Evolutionary conservation across 92 coral and sea anemone species (phyloP), one percentile per base, ranked within the genome.

Genomic region (Umimayanthus chanpuru): DNA sequence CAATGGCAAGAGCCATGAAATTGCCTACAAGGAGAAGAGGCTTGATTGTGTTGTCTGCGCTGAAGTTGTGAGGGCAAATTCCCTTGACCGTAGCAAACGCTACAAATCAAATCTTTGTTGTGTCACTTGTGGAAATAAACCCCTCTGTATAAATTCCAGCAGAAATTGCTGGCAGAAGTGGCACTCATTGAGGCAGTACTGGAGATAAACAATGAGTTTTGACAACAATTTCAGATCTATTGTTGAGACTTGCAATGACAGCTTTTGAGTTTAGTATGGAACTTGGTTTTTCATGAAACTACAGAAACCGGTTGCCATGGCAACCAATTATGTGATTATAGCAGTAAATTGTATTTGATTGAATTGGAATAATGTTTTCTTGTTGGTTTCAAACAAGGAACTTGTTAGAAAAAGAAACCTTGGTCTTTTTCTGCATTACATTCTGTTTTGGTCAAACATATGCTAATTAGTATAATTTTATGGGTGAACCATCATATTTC

Each of bases 11-110:
- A 73, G 75, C 32, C 85, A 87, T 68, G 61, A 49, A 20, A 55
- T 87, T 64, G 66, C 67, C 36, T 64, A 77, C 41, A 77, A 28
- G 77, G 85, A 64, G 30, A 79, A 79, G 23, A 67, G 85, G 16
- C 5, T 66, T 53, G 90, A 65, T 36, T 85, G 88, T 74, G 81
- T 74, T 8, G 82, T 74, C 5, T 74, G 89, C 50, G 80, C 81
- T 16, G 65, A 87, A 73, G 14, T 79, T n/a, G 58, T 53, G 58
- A 2, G 11, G 4, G 58, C 58, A 10, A 39, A 85, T 10, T 9
- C 30, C n/a, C 41, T 85, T 61, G 18, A 71, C 30, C 36, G 76
- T 6, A 25, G 40, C 76, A 28, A 71, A 71, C 36, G 76, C 76
- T 28, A 71, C 76, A 71, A 71, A 28, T 71, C 76, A n/a, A 28